phyloP scores from a whole-genome alignment of 2,888 invertebrate species.

The Apotomis capreana region DNA sequence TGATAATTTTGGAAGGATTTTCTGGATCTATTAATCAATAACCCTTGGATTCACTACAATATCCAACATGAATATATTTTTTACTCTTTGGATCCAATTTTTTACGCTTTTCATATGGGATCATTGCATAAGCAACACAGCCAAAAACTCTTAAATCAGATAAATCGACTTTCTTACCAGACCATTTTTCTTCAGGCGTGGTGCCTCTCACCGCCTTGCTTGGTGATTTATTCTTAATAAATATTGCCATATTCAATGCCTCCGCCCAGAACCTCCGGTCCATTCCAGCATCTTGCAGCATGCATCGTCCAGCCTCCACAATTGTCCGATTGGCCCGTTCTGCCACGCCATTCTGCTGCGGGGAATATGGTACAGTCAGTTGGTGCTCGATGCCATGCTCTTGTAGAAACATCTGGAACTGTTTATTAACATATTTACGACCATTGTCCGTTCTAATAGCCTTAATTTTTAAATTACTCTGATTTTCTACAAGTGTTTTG shows the following conservation, averaged over 20 bases:
- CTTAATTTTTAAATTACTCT: constrained; percentile 42
- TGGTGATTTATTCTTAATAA: constrained; percentile 43
- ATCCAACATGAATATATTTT: constrained; percentile 36
- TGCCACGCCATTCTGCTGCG: constrained; percentile 54
- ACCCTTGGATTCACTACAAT: constrained; percentile 20
- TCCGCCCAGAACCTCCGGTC: constrained; percentile 44
- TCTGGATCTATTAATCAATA: not conserved
- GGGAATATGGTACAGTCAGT: constrained; percentile 49
- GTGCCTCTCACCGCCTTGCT: constrained; percentile 42
- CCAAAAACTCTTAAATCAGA: constrained; percentile 43
- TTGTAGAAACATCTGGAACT: constrained; percentile 41
- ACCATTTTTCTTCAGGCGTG: constrained; percentile 44
- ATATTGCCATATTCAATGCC: constrained; percentile 43
- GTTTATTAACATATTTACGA: constrained; percentile 43
- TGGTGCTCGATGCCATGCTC: constrained; percentile 49
- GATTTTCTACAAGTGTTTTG: constrained; percentile 46
- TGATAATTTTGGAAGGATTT: not conserved
- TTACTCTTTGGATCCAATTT: constrained; percentile 43
- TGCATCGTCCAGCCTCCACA: constrained; percentile 42
- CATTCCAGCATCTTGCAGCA: constrained; percentile 42
- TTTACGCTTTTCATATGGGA: constrained; percentile 33
- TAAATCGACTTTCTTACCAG: constrained; percentile 38
- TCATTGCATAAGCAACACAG: constrained; percentile 43
- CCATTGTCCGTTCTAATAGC: constrained; percentile 45
- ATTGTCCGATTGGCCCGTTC: constrained; percentile 48